Evolutionary conservation across 1,140 invertebrate genomes (phyloP), one percentile per base, ranked within the genome.

Genomic region (Kradibia gibbosae): DNA sequence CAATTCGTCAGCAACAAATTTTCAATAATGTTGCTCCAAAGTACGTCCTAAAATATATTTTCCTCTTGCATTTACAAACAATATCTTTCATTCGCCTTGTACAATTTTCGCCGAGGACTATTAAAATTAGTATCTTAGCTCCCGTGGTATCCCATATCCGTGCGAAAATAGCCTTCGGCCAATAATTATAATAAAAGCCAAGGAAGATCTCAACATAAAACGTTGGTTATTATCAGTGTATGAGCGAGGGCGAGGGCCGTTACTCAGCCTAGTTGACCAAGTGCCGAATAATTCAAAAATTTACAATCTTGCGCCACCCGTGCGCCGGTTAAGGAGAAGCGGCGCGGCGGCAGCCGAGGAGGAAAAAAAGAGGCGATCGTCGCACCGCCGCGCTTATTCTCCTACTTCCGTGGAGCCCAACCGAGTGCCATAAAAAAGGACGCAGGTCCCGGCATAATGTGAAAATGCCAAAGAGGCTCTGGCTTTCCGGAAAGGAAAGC

Each of bases 351-450:
- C n/a, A n/a, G n/a, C n/a, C n/a, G 28, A 42, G 10, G 3, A 45
- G n/a, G 15, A 45, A 71, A 42, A 71, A 45, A 34, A 25, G 13
- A 42, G 17, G n/a, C 1, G 28, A 71, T 45, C 20, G 0, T 8
- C 22, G 39, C 2, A 42, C 13, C n/a, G 15, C 22, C 53, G 31
- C 17, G 34, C n/a, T n/a, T 70, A 39, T 72, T 53, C 45, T 4
- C 4, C 10, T 28, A 31, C 36, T 67, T 57, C 60, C 72, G 60
- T 53, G 55, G 55, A 53, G 22, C 48, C 50, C 28, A 1, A 67
- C 28, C 8, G 60, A 36, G 13, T 77, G 73, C n/a, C 73, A 57
- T 76, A 81, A 76, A 60, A 80, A 50, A 81, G 71, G 20, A 62
- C 34, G 31, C n/a, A 31, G 28, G 22, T n/a, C 71, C 50, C 20